Percentiles rank a stretch among this genome's conserved stretches.
phyloP scores from a whole-genome alignment of 2,797 vertebrate genomes.

The Staurois parvus region DNA sequence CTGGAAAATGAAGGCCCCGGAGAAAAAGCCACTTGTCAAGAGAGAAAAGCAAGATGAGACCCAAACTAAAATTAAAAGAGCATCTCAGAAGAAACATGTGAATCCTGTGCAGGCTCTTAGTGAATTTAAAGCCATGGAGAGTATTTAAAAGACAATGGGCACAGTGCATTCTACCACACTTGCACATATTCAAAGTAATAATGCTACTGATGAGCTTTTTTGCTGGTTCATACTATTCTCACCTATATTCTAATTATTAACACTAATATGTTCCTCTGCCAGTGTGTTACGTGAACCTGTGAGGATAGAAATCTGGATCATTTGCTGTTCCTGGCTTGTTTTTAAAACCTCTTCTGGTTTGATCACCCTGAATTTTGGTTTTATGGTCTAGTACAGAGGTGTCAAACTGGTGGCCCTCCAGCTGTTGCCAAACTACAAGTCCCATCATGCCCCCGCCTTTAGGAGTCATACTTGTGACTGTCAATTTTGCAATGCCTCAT shows the following conservation, averaged over 20 bases:
- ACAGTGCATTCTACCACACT: neutral
- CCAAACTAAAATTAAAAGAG: slow-evolving; percentile 92
- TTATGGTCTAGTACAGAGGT: no score
- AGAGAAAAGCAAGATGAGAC: slow-evolving; percentile 96
- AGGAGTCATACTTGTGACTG: no score
- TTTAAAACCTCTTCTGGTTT: neutral
- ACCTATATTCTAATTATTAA: neutral
- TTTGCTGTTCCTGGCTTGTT: neutral
- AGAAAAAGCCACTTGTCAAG: slow-evolving; percentile 98
- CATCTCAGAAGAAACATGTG: slow-evolving; percentile 94
- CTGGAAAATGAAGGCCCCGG: slow-evolving; percentile 98
- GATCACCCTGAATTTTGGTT: neutral
- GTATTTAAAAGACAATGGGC: slow-evolving; percentile 79
- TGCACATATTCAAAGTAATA: neutral
- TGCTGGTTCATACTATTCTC: neutral
- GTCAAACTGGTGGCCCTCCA: no score
- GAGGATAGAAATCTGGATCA: neutral
- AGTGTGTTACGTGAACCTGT: neutral
- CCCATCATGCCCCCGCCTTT: no score
- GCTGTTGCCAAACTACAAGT: no score
- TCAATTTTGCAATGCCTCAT: no score
- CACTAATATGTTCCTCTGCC: neutral
- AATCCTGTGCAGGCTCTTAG: slow-evolving; percentile 97
- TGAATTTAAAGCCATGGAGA: slow-evolving; percentile 99
- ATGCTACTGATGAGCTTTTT: neutral